Conservation (phyloP, 2,113 vertebrate species). For the Heliornis fulica region DNA sequence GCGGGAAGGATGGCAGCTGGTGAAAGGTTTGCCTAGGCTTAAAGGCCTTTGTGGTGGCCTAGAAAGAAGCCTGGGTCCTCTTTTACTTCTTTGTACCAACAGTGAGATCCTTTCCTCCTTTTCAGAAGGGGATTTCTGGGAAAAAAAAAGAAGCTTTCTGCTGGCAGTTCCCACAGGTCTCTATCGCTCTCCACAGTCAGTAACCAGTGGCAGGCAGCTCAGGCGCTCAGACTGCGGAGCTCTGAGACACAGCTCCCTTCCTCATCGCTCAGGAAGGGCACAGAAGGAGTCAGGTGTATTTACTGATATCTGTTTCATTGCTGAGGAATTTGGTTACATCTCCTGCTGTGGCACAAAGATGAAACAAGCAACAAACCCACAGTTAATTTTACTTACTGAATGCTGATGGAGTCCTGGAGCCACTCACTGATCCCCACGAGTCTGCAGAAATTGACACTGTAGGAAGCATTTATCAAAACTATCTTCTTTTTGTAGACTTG, state of each 20-base stretch:
- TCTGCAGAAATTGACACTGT: slow-evolving; percentile 81
- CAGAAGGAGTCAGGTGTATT: background rate
- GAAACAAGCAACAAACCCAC: background rate
- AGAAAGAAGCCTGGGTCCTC: background rate
- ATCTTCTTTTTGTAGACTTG: slow-evolving; percentile 87
- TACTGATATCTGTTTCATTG: background rate
- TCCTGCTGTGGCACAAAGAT: background rate
- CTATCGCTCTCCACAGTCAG: background rate
- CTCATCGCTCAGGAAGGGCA: background rate
- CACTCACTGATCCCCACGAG: slow-evolving; percentile 77
- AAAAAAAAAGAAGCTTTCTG: background rate
- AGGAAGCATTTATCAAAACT: slow-evolving; percentile 82
- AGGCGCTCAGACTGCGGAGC: background rate
- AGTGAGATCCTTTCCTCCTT: background rate
- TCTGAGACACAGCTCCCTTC: background rate
- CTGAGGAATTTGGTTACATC: background rate
- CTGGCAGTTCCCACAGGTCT: background rate
- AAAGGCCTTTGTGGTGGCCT: background rate
- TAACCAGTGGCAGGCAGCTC: background rate
- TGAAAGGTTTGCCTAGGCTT: background rate
- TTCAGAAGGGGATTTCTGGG: background rate
- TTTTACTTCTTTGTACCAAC: background rate
- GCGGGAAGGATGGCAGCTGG: background rate
- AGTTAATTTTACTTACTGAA: slow-evolving; percentile 77
- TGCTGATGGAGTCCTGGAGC: slow-evolving; percentile 79